Conservation (phyloP, 2,888 invertebrate species). For the Cryptops parisi region DNA sequence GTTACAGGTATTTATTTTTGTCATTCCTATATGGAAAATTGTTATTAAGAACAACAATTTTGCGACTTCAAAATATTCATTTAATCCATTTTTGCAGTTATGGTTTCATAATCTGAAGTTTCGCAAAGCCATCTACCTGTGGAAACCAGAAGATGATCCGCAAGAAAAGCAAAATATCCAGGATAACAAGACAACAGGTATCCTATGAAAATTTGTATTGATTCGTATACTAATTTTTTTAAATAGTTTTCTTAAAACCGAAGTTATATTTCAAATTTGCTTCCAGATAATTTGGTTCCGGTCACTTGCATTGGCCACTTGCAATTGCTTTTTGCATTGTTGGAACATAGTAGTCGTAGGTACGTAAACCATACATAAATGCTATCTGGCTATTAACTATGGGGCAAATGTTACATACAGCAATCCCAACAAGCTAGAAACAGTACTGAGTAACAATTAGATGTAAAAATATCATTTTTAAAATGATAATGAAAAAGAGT, state of each 20-base stretch:
- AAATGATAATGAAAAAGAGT: not conserved
- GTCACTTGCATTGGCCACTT: conserved; percentile 40
- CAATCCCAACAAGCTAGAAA: too few relatives aligned
- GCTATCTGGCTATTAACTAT: too few relatives aligned
- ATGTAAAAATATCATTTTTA: not conserved
- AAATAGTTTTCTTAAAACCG: not conserved
- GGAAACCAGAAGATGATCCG: conserved; percentile 33
- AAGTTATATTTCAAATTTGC: not conserved
- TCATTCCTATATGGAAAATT: not conserved
- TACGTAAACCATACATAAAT: too few relatives aligned
- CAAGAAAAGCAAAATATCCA: conserved; percentile 1
- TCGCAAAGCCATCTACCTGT: conserved; percentile 42
- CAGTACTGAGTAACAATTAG: too few relatives aligned
- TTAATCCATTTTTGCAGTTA: conserved; percentile 34
- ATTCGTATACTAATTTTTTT: too few relatives aligned
- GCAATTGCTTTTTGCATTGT: conserved; percentile 44
- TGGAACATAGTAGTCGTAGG: conserved; percentile 41
- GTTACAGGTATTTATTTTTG: conserved; percentile 29
- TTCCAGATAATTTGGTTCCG: conserved; percentile 23
- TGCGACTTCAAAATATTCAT: not conserved
- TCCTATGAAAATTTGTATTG: too few relatives aligned
- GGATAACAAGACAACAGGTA: too few relatives aligned
- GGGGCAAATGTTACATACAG: too few relatives aligned
- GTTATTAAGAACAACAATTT: not conserved
- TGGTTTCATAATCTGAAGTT: conserved; percentile 45